phyloP scores from a whole-genome alignment of 2,113 vertebrate species.

The Coptodon bakossiorum region DNA sequence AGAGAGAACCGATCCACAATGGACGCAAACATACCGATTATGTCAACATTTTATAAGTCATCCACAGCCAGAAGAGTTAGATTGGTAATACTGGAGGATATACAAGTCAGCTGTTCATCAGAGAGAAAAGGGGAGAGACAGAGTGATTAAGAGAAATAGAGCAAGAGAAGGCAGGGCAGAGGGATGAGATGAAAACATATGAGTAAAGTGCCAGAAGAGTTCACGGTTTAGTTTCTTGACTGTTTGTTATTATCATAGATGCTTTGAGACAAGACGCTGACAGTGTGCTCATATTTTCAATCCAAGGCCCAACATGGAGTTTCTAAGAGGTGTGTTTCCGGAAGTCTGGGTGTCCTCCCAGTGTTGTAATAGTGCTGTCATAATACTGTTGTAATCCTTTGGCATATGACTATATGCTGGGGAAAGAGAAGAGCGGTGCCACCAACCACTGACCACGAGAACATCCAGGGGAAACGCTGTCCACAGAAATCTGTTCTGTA shows the following conservation, averaged over 20 bases:
- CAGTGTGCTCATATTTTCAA: slow-evolving; percentile 18
- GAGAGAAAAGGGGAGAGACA: not conserved
- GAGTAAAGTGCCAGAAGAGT: slow-evolving; percentile 46
- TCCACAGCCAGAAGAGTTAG: slow-evolving; percentile 22
- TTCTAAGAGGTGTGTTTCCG: slow-evolving; percentile 13
- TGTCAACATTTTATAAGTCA: slow-evolving; percentile 36
- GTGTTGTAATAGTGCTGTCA: not conserved
- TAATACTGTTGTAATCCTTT: slow-evolving; percentile 48
- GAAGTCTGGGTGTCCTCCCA: not conserved
- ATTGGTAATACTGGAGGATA: slow-evolving; percentile 30
- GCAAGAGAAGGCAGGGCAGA: not conserved
- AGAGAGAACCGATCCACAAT: slow-evolving; percentile 30
- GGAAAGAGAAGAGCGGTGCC: not conserved
- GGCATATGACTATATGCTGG: slow-evolving; percentile 50
- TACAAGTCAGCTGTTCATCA: slow-evolving; percentile 30
- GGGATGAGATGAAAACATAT: slow-evolving; percentile 23
- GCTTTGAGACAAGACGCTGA: slow-evolving; percentile 31
- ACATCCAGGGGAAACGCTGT: not conserved
- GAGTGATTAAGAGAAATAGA: not conserved
- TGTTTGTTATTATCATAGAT: not conserved
- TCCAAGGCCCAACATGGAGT: slow-evolving; percentile 2
- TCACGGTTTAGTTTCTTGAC: not conserved
- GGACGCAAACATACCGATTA: slow-evolving; percentile 30
- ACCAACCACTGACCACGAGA: not conserved
- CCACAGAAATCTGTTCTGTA: not conserved